phyloP scores from a whole-genome alignment of 2,113 vertebrate genomes.

The Tenebrosternarchus preto region DNA sequence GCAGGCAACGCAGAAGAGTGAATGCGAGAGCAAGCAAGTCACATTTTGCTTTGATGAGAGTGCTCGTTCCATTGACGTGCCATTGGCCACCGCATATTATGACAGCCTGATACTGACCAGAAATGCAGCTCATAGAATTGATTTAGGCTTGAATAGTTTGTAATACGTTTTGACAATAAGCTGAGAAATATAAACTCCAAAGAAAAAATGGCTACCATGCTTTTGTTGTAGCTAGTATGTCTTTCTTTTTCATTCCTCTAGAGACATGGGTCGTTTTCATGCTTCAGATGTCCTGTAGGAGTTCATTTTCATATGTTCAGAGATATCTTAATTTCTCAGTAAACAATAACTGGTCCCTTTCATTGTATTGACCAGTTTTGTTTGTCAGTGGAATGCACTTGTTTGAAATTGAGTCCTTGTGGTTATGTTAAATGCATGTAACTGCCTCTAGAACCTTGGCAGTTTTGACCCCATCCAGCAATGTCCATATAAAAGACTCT shows the following conservation, averaged over 20 bases:
- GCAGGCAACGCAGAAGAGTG: not conserved
- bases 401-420: constrained; percentile 16
- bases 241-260: constrained; percentile 23
- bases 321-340: constrained; percentile 23
- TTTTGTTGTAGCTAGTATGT: not conserved
- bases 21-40: not conserved
- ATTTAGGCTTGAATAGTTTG: not conserved
- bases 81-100: not conserved
- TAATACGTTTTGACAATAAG: constrained; percentile 16
- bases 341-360: constrained; percentile 23
- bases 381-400: constrained; percentile 13
- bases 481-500: constrained; percentile 1
- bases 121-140: not conserved
- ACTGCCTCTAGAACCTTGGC: not conserved
- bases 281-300: constrained; percentile 3
- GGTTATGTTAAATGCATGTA: not conserved
- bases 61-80: not conserved
- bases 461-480: constrained; percentile 3
- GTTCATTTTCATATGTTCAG: not conserved
- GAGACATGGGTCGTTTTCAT: constrained; percentile 10
- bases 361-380: constrained; percentile 11
- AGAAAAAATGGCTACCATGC: not conserved
- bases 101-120: not conserved
- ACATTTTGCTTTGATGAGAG: not conserved
- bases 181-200: not conserved